phyloP scores from a whole-genome alignment of 2,113 vertebrate species.

The Ochotona princeps region DNA sequence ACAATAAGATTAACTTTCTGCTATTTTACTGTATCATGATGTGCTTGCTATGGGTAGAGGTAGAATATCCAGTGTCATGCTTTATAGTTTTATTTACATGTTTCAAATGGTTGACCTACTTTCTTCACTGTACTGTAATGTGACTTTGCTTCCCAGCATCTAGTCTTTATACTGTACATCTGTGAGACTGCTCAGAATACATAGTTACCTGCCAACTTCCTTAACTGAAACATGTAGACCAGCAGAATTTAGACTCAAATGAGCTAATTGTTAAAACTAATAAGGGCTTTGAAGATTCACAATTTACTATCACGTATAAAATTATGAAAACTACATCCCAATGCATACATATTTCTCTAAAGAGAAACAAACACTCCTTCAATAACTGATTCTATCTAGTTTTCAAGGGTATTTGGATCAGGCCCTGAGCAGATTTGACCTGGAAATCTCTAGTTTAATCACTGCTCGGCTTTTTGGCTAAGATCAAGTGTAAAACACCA shows the following conservation, averaged over 20 bases:
- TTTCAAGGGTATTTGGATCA: not conserved
- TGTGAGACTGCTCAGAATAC: too few species aligned
- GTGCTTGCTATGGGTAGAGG: too few species aligned
- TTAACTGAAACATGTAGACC: conserved; percentile 40
- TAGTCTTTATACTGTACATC: too few species aligned
- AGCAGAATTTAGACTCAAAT: not conserved
- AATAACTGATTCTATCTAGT: not conserved
- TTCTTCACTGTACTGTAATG: too few species aligned
- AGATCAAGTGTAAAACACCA: conserved; percentile 19
- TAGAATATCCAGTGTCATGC: too few species aligned
- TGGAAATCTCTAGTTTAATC: not conserved
- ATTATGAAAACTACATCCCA: conserved; percentile 11
- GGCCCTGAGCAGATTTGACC: not conserved
- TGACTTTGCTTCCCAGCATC: too few species aligned
- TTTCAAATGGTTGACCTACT: too few species aligned
- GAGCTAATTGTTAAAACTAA: conserved; percentile 44
- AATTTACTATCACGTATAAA: not conserved
- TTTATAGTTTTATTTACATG: too few species aligned
- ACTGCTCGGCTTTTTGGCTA: too few species aligned
- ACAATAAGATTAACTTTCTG: too few species aligned
- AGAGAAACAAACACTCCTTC: not conserved
- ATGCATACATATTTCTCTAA: not conserved
- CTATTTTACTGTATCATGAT: too few species aligned
- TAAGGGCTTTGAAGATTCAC: not conserved
- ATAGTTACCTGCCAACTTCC: not conserved